Conservation (phyloP, 2,888 invertebrate genomes). For the Mechanitis messenoides region DNA sequence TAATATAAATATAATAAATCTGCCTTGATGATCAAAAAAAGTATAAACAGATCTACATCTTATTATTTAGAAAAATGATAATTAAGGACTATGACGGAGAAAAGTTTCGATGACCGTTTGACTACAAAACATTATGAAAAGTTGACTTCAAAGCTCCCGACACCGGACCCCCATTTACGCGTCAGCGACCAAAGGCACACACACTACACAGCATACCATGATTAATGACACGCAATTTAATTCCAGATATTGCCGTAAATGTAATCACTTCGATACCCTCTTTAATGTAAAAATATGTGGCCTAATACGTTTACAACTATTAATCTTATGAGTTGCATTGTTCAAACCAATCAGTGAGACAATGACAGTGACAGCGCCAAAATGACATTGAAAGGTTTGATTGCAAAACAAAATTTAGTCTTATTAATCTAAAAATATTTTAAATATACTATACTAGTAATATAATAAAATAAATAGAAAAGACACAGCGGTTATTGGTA, state of each 20-base stretch:
- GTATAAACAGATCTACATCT: too few species aligned
- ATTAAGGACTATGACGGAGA: neutral
- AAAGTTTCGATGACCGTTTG: neutral
- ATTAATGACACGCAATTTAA: conserved; percentile 42
- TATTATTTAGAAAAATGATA: too few species aligned
- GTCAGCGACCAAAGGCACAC: conserved; percentile 27
- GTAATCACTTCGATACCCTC: conserved; percentile 41
- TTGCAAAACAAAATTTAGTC: neutral
- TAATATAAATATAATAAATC: too few species aligned
- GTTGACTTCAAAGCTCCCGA: neutral
- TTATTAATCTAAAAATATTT: too few species aligned
- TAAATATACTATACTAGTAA: too few species aligned
- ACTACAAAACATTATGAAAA: neutral
- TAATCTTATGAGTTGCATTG: conserved; percentile 27
- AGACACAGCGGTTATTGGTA: neutral
- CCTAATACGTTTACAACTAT: conserved; percentile 16
- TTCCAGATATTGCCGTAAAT: conserved; percentile 57
- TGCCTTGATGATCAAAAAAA: too few species aligned
- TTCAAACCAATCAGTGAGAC: conserved; percentile 5
- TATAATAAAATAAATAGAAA: too few species aligned
- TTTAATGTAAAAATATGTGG: conserved; percentile 32
- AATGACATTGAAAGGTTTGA: neutral
- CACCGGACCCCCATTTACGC: conserved; percentile 23
- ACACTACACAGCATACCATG: conserved; percentile 17
- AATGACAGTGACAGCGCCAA: neutral